A percentile compares a stretch with the other conserved stretches of the same genome.
These are phyloP conservation scores for Asbolus verrucosus DNA, from an alignment of 1,140 invertebrate species.

Conservation along the genomic window DNA sequence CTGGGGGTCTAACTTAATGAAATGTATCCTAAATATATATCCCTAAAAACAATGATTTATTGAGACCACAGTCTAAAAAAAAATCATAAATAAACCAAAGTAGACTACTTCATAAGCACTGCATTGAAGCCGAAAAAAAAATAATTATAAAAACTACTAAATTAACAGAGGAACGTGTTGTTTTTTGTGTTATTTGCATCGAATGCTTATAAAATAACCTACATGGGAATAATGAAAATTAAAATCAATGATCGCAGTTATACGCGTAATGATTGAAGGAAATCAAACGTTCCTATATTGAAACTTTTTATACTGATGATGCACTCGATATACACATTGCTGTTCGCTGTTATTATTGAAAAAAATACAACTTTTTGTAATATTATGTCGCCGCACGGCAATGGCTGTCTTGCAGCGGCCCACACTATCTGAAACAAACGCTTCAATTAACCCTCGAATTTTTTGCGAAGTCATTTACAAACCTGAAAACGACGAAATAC, in stretches of 20 bases:
- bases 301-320: conserved; percentile 50
- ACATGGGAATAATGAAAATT: conserved; percentile 38
- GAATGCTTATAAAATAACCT: conserved; percentile 52
- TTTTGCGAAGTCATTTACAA: background rate
- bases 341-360: conserved; percentile 61
- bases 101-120: conserved; percentile 54
- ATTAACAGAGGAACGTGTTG: conserved; percentile 42
- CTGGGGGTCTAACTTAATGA: conserved; percentile 51
- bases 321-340: conserved; percentile 63
- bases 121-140: conserved; percentile 34
- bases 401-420: conserved; percentile 60
- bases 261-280: conserved; percentile 39
- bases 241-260: conserved; percentile 29
- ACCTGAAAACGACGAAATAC: conserved; percentile 36
- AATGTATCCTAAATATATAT: conserved; percentile 52
- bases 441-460: background rate
- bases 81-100: conserved; percentile 47
- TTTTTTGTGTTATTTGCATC: conserved; percentile 36
- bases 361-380: conserved; percentile 62
- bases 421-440: conserved; percentile 62
- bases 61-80: conserved; percentile 60
- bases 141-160: conserved; percentile 41
- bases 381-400: conserved; percentile 58
- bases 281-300: conserved; percentile 48
- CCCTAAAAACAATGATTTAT: conserved; percentile 58